phyloP scores from a whole-genome alignment of 2,113 vertebrate species.

The Misgurnus mizolepis region DNA sequence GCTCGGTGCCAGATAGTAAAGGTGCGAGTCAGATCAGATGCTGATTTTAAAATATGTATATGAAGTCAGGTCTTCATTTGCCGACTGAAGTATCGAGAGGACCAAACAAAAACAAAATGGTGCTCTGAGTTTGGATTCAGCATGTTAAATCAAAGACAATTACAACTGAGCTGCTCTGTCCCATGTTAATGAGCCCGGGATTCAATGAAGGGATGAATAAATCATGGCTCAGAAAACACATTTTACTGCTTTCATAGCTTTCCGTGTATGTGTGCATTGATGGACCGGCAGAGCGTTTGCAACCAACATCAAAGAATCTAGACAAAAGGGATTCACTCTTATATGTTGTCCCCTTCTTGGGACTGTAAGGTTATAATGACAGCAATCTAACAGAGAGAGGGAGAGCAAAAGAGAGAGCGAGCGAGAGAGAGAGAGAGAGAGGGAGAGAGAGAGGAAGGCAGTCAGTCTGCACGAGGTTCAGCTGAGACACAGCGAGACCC shows the following conservation, averaged over 20 bases:
- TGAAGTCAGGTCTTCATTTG: slow-evolving; percentile 28
- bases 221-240: slow-evolving; percentile 68
- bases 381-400: slow-evolving; percentile 3
- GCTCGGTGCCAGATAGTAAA: background rate
- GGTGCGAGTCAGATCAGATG: background rate
- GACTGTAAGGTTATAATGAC: slow-evolving; percentile 47
- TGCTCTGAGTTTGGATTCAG: slow-evolving; percentile 65
- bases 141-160: slow-evolving; percentile 73
- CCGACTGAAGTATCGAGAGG: slow-evolving; percentile 9
- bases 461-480: slow-evolving; percentile 40
- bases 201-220: slow-evolving; percentile 69
- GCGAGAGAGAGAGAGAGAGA: slow-evolving; percentile 61
- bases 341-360: slow-evolving; percentile 44
- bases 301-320: slow-evolving; percentile 61
- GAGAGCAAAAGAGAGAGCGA: slow-evolving; percentile 23
- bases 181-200: slow-evolving; percentile 71
- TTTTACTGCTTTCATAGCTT: slow-evolving; percentile 54
- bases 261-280: slow-evolving; percentile 41
- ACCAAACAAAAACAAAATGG: slow-evolving; percentile 65
- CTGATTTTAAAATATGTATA: slow-evolving; percentile 28
- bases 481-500: slow-evolving; percentile 53
- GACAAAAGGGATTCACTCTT: slow-evolving; percentile 60
- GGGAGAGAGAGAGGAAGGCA: slow-evolving; percentile 51
- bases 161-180: slow-evolving; percentile 64
- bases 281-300: slow-evolving; percentile 53